Conservation (phyloP, 2,113 vertebrate genomes). For the Ariopsis seemanni region DNA sequence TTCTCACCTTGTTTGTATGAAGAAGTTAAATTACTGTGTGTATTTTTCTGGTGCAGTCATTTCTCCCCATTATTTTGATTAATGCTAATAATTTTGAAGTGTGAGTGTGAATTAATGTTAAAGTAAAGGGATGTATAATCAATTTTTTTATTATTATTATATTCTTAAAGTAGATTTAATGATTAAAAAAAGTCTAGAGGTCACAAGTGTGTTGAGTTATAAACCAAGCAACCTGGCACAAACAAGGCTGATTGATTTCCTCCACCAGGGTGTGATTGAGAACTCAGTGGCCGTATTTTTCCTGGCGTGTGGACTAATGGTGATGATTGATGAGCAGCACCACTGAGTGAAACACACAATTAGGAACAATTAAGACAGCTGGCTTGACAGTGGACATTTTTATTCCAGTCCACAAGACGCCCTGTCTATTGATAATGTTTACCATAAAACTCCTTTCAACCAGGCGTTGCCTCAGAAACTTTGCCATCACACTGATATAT, state of each 20-base stretch:
- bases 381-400: slow-evolving; percentile 6
- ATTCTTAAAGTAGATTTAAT: background rate
- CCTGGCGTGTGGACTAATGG: slow-evolving; percentile 6
- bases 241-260: slow-evolving; percentile 47
- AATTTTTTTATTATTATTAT: background rate
- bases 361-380: slow-evolving; percentile 54
- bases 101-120: background rate
- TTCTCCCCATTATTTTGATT: background rate
- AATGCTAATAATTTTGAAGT: background rate
- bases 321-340: slow-evolving; percentile 43
- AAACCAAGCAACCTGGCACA: slow-evolving; percentile 21
- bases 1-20: background rate
- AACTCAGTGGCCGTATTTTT: slow-evolving; percentile 28
- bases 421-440: slow-evolving; percentile 59
- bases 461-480: slow-evolving; percentile 61
- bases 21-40: background rate
- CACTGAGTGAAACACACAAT: slow-evolving; percentile 42
- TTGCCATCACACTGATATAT: slow-evolving; percentile 75
- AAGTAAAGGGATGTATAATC: background rate
- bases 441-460: slow-evolving; percentile 54
- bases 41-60: background rate
- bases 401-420: background rate
- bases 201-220: slow-evolving; percentile 1
- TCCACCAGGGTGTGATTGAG: slow-evolving; percentile 26
- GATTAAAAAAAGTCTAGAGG: slow-evolving; percentile 1